Conservation (phyloP, 2,888 invertebrate genomes). For the Labia minor region DNA sequence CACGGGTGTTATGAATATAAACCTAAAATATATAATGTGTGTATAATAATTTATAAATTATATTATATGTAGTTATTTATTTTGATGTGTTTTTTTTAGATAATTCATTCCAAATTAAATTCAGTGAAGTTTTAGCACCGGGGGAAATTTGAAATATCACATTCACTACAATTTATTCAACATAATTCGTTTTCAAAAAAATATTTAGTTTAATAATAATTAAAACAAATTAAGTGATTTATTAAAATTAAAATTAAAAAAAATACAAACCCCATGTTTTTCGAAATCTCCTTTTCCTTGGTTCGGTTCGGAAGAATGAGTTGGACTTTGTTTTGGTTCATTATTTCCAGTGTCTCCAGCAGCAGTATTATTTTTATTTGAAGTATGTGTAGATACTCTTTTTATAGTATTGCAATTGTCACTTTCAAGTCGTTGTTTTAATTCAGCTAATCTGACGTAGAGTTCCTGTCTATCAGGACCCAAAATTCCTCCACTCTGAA, state of each 20-base stretch:
- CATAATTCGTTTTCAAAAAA: too few species aligned
- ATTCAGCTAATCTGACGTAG: conserved; percentile 50
- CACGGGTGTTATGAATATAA: neutral
- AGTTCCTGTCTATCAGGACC: conserved; percentile 51
- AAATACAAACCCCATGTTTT: neutral
- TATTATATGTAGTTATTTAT: too few species aligned
- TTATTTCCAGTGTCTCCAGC: neutral
- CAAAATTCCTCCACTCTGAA: conserved; percentile 36
- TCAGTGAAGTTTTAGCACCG: too few species aligned
- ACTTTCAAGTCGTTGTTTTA: conserved; percentile 45
- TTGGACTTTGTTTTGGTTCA: neutral
- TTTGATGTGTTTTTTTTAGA: too few species aligned
- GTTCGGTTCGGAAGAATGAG: neutral
- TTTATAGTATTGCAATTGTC: conserved; percentile 37
- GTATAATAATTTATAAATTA: too few species aligned
- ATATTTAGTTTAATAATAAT: too few species aligned
- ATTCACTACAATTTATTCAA: too few species aligned
- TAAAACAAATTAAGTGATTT: too few species aligned
- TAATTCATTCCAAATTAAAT: too few species aligned
- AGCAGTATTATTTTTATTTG: neutral
- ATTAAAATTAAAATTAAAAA: neutral
- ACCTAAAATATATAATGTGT: too few species aligned
- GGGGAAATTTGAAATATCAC: too few species aligned
- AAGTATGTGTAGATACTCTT: conserved; percentile 25
- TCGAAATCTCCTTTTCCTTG: conserved; percentile 1